Base-by-base conservation (phyloP, 2,888 invertebrate genomes). In the Eristalinus sepulchralis region DNA sequence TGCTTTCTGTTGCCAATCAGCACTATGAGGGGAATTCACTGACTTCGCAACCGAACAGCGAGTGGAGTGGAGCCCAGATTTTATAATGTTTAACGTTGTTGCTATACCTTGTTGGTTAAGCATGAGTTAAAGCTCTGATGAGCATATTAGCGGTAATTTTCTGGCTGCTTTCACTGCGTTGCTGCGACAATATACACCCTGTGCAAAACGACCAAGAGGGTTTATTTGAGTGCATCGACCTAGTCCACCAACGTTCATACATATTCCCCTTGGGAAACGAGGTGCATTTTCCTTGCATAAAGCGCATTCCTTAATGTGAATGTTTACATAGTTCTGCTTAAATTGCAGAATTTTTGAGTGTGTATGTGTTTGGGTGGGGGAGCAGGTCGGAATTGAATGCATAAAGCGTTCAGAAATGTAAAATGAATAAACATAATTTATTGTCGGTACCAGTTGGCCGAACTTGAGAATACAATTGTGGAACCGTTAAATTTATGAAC, bases 361-460 rank as follows among this genome's bases (percentile, higher is more conserved):
- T 22, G 22, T 10, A 20, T 55, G 20, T 20, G 22, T 8, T 4
- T 2, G 9, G 9, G 2, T 9, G 3, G 57, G 24, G 17, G n/a
- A 8, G 6, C 39, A 39, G 17, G 47, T 47, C 17, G 8, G 17
- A 17, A 17, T 17, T 17, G 47, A 47, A 5, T 47, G 47, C 47
- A 47, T 17, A 17, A 47, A 47, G 47, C 17, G 13, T 57, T 10
- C 3, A 22, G 20, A 60, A 60, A 55, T 64, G 64, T 33, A 73
- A 73, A 70, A 62, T 78, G 75, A 66, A 70, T 73, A 78, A 78
- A 78, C 55, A 63, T 71, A 70, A 71, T 82, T 82, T 82, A 82
- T 71, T 20, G 36, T 20, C 60, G 59, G 60, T 22, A 60, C 55
- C 17, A 34, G 17, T 70, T 75, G 63, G 68, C 39, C 68, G 47